Evolutionary conservation across 2,888 invertebrate genomes (phyloP).

Genomic region (Lasioglossum oenotherae): DNA sequence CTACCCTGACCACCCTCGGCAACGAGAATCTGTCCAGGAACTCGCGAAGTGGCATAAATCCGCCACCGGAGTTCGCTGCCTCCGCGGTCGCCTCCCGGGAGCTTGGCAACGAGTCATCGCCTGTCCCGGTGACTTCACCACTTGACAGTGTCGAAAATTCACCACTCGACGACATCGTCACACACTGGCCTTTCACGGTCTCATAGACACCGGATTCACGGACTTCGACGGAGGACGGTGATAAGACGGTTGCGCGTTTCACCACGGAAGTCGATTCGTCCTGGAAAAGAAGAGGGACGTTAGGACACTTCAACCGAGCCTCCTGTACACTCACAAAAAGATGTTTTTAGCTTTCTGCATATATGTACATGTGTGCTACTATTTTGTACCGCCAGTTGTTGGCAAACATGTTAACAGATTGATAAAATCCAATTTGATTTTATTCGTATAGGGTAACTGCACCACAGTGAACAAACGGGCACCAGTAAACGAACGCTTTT

Average conservation of each 20-base stretch:
- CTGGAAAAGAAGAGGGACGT: slow-evolving; percentile 23
- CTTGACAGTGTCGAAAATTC: slow-evolving; percentile 83
- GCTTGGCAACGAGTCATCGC: slow-evolving; percentile 81
- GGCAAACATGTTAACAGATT: no score
- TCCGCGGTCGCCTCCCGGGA: slow-evolving; percentile 82
- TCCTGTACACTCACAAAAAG: not conserved
- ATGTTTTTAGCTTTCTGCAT: not conserved
- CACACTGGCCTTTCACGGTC: slow-evolving; percentile 27
- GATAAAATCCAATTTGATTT: no score
- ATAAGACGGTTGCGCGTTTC: not conserved
- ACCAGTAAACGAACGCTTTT: no score
- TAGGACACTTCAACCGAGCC: not conserved
- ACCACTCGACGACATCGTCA: slow-evolving; percentile 81
- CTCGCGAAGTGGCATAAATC: slow-evolving; percentile 81
- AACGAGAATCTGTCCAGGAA: slow-evolving; percentile 84
- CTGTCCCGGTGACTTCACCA: slow-evolving; percentile 81
- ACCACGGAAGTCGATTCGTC: not conserved
- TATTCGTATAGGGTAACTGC: no score
- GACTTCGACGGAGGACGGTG: not conserved
- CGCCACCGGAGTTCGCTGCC: slow-evolving; percentile 78
- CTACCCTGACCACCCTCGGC: slow-evolving; percentile 83
- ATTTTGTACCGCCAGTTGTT: no score
- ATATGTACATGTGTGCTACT: no score
- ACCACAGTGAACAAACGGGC: no score
- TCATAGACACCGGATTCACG: slow-evolving; percentile 38